Evolutionary conservation across 2,888 invertebrate species (phyloP), one percentile per base, ranked within the genome.

Genomic region (Poecilus cupreus): DNA sequence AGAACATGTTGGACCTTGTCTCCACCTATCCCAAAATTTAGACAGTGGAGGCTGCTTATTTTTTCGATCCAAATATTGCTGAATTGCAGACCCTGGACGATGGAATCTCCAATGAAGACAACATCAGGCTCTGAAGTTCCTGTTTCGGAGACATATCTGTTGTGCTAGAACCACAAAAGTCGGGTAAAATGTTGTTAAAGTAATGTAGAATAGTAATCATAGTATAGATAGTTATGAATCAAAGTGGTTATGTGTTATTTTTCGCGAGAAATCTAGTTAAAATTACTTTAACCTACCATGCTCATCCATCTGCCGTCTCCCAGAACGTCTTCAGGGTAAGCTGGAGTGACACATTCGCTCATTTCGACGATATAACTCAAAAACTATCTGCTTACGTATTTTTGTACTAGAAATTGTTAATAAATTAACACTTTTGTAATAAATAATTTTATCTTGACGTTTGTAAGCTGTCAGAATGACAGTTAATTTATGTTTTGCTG

Each of bases 1-100:
- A 94, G 87, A 3, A 94, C 91, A 88, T 94, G 90, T 86, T 94
- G 93, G 0, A 93, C 93, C 84, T 91, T 90, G 86, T 94, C 94
- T 10, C 93, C 93, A 16, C 93, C 92, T 82, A 94, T 92, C 54
- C 94, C 94, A 88, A 94, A 94, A 88, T 94, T 94, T n/a, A 94
- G 87, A 83, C 92, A 91, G 86, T 94, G 94, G 85, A 94, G 88
- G 0, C 93, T 92, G 79, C 91, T 93, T 87, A 94, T 93, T 88
- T 92, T 90, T 82, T 92, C 91, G 83, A 90, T 90, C 93, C 94
- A 94, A 82, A 93, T 87, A 85, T 91, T 90, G 79, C 92, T 91
- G 84, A 92, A 91, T 83, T 91, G 90, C 82, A 94, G 87, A 82
- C 92, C 91, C 82, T 92, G 91, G 64, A 94, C 90, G 26, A 94